These are phyloP conservation scores for Stegostoma tigrinum DNA, from an alignment of 2,113 vertebrate genomes.

Conservation along the genomic window DNA sequence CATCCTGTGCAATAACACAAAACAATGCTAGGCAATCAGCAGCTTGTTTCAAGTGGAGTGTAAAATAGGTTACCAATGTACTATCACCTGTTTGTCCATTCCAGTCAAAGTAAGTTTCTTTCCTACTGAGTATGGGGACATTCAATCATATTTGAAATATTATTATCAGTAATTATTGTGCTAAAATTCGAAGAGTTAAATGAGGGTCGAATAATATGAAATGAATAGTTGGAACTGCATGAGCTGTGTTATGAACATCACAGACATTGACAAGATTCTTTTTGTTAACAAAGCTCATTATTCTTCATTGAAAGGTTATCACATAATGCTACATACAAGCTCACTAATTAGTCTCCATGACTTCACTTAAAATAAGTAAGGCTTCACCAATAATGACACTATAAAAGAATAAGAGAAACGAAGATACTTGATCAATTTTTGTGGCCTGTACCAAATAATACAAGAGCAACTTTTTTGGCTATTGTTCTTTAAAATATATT, in stretches of 20 bases:
- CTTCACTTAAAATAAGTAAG: neutral
- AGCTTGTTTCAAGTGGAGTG: neutral
- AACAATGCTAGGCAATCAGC: neutral
- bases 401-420: neutral
- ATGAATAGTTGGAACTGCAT: neutral
- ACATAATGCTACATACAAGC: neutral
- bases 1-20: neutral
- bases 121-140: too few relatives aligned
- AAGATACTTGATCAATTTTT: slow-evolving; percentile 12
- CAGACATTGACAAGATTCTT: neutral
- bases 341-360: neutral
- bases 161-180: neutral
- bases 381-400: neutral
- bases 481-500: slow-evolving; percentile 64
- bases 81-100: neutral
- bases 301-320: neutral
- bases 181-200: neutral
- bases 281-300: neutral
- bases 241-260: neutral
- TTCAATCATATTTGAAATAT: neutral
- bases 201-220: neutral
- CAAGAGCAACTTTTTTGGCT: slow-evolving; percentile 59
- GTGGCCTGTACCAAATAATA: slow-evolving; percentile 46
- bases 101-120: neutral
- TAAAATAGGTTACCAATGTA: neutral